Percentiles rank a stretch among this genome's conserved stretches.
These are phyloP conservation scores for Sphenodon punctatus DNA, from an alignment of 2,797 vertebrate species.

Conservation along the genomic window DNA sequence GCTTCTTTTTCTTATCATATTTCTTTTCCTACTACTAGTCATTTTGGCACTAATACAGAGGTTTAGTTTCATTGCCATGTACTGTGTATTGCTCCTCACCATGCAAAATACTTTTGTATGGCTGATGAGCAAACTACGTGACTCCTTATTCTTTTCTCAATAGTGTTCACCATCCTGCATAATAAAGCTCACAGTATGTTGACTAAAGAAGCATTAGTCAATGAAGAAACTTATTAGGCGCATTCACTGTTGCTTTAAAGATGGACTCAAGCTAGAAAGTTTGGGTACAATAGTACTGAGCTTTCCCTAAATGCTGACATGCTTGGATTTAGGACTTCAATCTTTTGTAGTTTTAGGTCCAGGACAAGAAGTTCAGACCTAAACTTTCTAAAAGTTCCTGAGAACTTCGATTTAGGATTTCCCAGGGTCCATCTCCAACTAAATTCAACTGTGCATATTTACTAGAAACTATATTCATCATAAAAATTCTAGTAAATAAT, in stretches of 20 bases:
- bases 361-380: slow-evolving; percentile 7
- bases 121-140: too few species aligned
- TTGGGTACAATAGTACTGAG: neutral
- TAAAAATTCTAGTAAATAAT: neutral
- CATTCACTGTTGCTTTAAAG: neutral
- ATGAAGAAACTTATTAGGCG: too few species aligned
- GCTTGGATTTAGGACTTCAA: neutral
- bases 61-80: neutral
- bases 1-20: neutral
- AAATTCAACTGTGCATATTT: neutral
- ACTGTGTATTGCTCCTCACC: too few species aligned
- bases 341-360: neutral
- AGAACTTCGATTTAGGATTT: neutral
- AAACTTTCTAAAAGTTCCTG: neutral
- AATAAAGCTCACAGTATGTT: neutral
- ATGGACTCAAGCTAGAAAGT: neutral
- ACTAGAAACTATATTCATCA: slow-evolving; percentile 4
- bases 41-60: neutral
- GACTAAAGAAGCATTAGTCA: neutral
- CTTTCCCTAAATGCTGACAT: neutral
- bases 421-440: neutral
- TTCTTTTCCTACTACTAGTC: neutral
- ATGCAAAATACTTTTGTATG: too few species aligned
- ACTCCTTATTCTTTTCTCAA: neutral
- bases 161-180: neutral